Conservation (phyloP, 2,888 invertebrate genomes). For the Escarpia spicata region DNA sequence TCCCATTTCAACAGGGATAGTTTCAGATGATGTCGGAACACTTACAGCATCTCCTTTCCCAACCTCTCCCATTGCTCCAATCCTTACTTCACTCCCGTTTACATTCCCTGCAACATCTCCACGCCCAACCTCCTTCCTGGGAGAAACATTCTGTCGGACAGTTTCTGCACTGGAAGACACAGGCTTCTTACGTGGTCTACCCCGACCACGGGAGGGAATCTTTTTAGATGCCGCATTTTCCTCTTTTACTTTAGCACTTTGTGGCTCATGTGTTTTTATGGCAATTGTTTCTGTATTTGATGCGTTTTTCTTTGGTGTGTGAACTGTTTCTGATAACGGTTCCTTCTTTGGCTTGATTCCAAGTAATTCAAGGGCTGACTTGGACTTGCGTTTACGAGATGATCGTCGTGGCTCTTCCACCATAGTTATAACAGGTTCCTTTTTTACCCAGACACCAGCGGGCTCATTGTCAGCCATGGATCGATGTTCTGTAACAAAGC, state of each 20-base stretch:
- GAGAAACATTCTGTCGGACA: not conserved
- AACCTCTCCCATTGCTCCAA: not conserved
- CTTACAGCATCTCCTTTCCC: not conserved
- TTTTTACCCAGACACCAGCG: not conserved
- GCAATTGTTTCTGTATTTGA: not conserved
- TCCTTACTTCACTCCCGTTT: not conserved
- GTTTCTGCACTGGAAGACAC: not conserved
- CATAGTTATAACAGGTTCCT: not conserved
- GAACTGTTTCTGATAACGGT: not conserved
- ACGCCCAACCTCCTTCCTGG: not conserved
- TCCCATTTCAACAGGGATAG: not conserved
- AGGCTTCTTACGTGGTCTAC: not conserved
- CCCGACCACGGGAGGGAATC: not conserved
- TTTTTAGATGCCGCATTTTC: not conserved
- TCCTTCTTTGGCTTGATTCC: slow-evolving; percentile 23
- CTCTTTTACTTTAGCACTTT: not conserved
- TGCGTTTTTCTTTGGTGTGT: not conserved
- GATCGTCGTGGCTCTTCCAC: slow-evolving; percentile 24
- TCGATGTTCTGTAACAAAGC: not conserved
- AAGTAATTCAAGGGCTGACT: slow-evolving; percentile 28
- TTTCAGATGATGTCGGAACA: not conserved
- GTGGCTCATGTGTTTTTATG: not conserved
- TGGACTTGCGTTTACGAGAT: slow-evolving; percentile 21
- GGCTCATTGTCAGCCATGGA: not conserved
- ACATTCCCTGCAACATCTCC: not conserved